Evolutionary conservation across 2,113 vertebrate genomes (phyloP), one percentile per base, ranked within the genome.

Genomic region (Chloropsis hardwickii): DNA sequence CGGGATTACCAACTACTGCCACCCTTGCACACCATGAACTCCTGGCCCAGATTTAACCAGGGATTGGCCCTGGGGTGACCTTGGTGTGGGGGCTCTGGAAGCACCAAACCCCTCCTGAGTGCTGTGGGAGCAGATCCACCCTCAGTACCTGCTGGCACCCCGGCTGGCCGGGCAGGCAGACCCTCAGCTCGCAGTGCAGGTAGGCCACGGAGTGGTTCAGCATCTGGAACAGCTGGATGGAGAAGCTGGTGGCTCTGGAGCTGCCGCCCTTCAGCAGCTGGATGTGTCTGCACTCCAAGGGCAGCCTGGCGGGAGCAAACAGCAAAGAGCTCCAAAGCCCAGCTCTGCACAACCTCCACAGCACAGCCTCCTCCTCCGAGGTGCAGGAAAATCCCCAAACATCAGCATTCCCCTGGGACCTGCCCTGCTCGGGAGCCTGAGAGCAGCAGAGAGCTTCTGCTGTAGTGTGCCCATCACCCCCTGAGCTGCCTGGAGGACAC

Each of bases 181-280:
- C 54, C 15, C 91, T 94, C 58, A 98, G 97, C 97, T 98, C 95
- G 44, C 98, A 98, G 97, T 98, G 98, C 93, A 98, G 79, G 94
- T 98, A 98, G 76, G 95, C 98, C 58, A 92, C 69, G 0, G 98
- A 98, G 94, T 97, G 98, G 96, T 98, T 98, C 96, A 98, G 98
- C 98, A 98, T 98, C 96, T 98, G 98, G 96, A 98, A 98, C 88
- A 98, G 98, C 97, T 97, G 98, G 97, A 98, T 98, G 97, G 97
- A 97, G 95, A 98, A 98, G 95, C 97, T 97, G 90, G 97, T 92
- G 71, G 81, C 86, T 47, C 96, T 83, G 95, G 98, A 91, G 90
- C 97, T 50, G 31, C 86, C 65, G 19, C 86, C 96, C 71, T 96
- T 96, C 93, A 98, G 96, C 66, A 97, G 66, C 40, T 90, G 95